Percentiles rank a stretch among this genome's conserved stretches.
phyloP scores from a whole-genome alignment of 2,888 invertebrate genomes.

The Salticus scenicus region DNA sequence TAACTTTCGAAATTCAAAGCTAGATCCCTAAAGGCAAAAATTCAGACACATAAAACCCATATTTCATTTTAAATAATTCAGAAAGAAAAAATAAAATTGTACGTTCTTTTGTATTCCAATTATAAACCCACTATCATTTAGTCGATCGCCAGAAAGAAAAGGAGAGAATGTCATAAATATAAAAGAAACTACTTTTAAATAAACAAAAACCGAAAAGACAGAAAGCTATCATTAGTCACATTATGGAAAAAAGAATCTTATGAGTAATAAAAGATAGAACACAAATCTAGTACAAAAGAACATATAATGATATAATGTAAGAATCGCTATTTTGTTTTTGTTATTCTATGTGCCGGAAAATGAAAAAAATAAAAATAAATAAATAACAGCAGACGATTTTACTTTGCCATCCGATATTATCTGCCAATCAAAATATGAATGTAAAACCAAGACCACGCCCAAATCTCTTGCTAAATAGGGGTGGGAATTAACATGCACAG shows the following conservation, averaged over 20 bases:
- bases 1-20: background rate
- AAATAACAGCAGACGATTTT: slow-evolving; percentile 34
- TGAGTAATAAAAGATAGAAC: slow-evolving; percentile 20
- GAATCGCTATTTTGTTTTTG: slow-evolving; percentile 52
- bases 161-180: slow-evolving; percentile 6
- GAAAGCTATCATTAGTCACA: slow-evolving; percentile 45
- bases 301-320: slow-evolving; percentile 39
- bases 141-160: slow-evolving; percentile 13
- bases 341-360: slow-evolving; percentile 23
- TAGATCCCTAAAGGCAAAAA: background rate
- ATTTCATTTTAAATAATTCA: slow-evolving; percentile 18
- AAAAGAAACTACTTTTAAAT: slow-evolving; percentile 12
- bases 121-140: slow-evolving; percentile 16
- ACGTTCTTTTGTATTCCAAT: slow-evolving; percentile 15
- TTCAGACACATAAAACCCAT: slow-evolving; percentile 15
- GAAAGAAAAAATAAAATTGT: slow-evolving; percentile 4
- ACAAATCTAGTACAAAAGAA: slow-evolving; percentile 50
- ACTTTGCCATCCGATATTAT: slow-evolving; percentile 55
- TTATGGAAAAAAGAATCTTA: slow-evolving; percentile 26
- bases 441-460: slow-evolving; percentile 21
- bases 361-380: slow-evolving; percentile 26
- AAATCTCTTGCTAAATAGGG: background rate
- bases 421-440: slow-evolving; percentile 52
- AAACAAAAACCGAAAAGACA: slow-evolving; percentile 23
- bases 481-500: slow-evolving; percentile 25